Conservation (phyloP, 2,797 vertebrate genomes). For the Phalloptychus januarius region DNA sequence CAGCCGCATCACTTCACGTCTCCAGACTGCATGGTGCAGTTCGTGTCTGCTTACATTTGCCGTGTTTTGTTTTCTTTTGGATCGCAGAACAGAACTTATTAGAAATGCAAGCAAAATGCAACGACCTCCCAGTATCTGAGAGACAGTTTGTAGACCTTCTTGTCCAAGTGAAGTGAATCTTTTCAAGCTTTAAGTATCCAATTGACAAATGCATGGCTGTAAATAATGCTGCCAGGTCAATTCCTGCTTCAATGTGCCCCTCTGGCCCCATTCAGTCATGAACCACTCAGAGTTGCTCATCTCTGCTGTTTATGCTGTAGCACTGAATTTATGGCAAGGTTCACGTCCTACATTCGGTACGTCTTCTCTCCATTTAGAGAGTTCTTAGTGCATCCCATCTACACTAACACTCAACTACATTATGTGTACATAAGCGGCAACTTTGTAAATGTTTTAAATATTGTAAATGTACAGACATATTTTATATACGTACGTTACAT, state of each 20-base stretch:
- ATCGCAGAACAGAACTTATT: conserved; percentile 27
- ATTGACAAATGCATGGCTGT: conserved; percentile 68
- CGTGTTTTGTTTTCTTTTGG: conserved; percentile 49
- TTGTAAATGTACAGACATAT: conserved; percentile 85
- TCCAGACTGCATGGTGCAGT: conserved; percentile 50
- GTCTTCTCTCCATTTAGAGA: conserved; percentile 40
- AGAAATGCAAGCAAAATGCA: conserved; percentile 25
- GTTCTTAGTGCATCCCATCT: conserved; percentile 31
- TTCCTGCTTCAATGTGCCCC: conserved; percentile 35
- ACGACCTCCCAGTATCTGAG: conserved; percentile 3
- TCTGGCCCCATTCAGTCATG: conserved; percentile 39
- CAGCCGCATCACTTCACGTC: conserved; percentile 30
- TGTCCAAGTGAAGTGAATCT: conserved; percentile 46
- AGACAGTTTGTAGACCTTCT: conserved; percentile 25
- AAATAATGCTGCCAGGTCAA: conserved; percentile 66
- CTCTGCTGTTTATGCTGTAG: conserved; percentile 50
- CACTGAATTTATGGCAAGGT: conserved; percentile 60
- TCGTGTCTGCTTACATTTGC: conserved; percentile 46
- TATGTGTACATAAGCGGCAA: conserved; percentile 61
- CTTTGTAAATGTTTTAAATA: conserved; percentile 86
- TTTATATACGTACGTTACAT: conserved; percentile 82
- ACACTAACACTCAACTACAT: conserved; percentile 34
- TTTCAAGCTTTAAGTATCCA: conserved; percentile 59
- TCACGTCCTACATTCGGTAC: conserved; percentile 50
- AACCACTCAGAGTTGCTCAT: conserved; percentile 29